Percentiles rank a stretch among this genome's conserved stretches.
Evolutionary conservation across 2,888 invertebrate genomes (phyloP).

Genomic region (Diarsia mendica): DNA sequence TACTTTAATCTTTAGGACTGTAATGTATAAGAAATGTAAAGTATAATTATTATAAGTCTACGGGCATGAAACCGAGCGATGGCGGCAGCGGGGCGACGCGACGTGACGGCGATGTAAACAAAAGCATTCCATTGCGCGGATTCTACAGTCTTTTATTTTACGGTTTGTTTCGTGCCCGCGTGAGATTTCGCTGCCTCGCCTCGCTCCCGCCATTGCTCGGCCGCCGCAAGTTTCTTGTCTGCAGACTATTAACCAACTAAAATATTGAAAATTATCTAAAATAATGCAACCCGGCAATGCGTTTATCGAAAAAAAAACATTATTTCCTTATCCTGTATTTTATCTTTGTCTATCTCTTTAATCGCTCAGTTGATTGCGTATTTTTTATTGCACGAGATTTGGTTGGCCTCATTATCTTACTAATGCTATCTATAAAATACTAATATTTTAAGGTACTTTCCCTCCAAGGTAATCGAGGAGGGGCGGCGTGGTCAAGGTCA

Average conservation of each 20-base stretch:
- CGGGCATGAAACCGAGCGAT: too few relatives aligned
- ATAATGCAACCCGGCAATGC: neutral
- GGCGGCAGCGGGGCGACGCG: too few relatives aligned
- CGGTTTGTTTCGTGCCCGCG: too few relatives aligned
- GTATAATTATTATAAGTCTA: too few relatives aligned
- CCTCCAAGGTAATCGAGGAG: neutral
- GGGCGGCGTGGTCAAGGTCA: too few relatives aligned
- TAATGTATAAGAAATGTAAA: too few relatives aligned
- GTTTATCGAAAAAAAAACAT: constrained; percentile 8
- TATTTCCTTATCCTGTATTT: neutral
- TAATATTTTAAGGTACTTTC: neutral
- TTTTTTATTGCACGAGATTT: constrained; percentile 4
- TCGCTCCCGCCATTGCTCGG: too few relatives aligned
- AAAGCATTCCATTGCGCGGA: too few relatives aligned
- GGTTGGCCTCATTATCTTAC: neutral
- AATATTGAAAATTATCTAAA: constrained; percentile 4
- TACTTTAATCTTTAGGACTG: neutral
- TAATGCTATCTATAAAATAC: neutral
- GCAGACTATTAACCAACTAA: neutral
- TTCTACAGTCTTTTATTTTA: too few relatives aligned
- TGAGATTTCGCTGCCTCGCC: too few relatives aligned
- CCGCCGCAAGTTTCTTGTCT: too few relatives aligned
- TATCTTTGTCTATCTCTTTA: neutral
- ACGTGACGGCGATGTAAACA: too few relatives aligned
- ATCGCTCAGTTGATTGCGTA: neutral